Evolutionary conservation across 2,888 invertebrate species (phyloP), one percentile per base, ranked within the genome.

Genomic region (Dynastes hyllus): DNA sequence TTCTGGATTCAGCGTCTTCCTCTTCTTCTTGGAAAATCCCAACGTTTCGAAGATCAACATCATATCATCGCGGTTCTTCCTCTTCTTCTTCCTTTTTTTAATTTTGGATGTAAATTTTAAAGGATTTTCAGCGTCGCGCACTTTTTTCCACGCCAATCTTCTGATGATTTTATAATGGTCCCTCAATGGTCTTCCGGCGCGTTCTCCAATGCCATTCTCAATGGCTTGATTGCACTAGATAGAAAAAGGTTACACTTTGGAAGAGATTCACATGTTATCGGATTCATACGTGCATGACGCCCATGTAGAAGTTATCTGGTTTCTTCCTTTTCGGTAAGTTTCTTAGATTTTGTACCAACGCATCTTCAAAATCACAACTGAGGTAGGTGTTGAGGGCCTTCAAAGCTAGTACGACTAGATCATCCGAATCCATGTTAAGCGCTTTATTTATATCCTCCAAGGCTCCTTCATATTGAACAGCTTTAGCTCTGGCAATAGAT

Each of bases 391-490:
- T 85, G 1, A 87, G 81, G 13, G 88, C 88, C 82, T 87, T 87
- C 37, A 87, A 85, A 2, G 88, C 88, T 8, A 86, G 77, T 3
- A 85, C 83, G 0, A 84, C 84, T 29, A 89, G 81, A 81, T 89
- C 86, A 9, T 86, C 86, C 0, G 86, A 85, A 66, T 86, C 85
- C 4, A 86, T 27, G 40, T 83, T 81, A 5, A 89, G 80, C 37
- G 93, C 91, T 78, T 88, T 88, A 13, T 88, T 89, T 5, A 90
- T 90, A 82, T 92, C 92, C 63, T 86, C 89, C 78, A 92, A 86
- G 63, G 92, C 92, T 0, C 90, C 91, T 58, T 84, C 84, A 82
- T 92, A 92, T 83, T 91, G 88, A 58, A 91, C 91, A 16, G 91
- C 89, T 86, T 92, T 92, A 0, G 91, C 90, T 37, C 91, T 86